These are phyloP conservation scores for Spilogale gracilis DNA, from an alignment of 2,113 vertebrate species.

Conservation along the genomic window DNA sequence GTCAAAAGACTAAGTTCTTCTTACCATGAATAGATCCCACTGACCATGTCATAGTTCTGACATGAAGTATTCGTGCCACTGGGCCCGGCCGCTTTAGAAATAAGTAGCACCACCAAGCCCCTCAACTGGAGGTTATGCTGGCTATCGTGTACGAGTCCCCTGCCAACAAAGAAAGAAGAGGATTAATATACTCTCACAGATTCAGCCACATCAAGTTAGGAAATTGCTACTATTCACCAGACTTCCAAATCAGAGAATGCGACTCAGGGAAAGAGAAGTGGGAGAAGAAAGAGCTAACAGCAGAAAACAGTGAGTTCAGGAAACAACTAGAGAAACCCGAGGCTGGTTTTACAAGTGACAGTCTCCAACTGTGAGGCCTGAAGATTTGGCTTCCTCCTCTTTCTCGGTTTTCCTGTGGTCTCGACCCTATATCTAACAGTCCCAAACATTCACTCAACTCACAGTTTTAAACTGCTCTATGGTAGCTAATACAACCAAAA, in stretches of 20 bases:
- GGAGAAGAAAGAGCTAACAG: background rate
- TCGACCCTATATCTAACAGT: background rate
- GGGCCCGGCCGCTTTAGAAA: slow-evolving; percentile 97
- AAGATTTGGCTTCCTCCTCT: background rate
- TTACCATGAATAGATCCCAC: slow-evolving; percentile 98
- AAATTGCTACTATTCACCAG: background rate
- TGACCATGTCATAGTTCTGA: slow-evolving; percentile 93
- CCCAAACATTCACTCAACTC: background rate
- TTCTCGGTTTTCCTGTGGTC: background rate
- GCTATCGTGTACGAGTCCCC: slow-evolving; percentile 95
- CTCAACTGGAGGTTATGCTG: slow-evolving; percentile 95
- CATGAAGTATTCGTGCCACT: slow-evolving; percentile 83
- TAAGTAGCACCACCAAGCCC: slow-evolving; percentile 94
- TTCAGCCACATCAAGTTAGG: background rate
- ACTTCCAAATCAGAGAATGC: background rate
- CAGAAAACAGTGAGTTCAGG: background rate
- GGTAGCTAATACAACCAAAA: background rate
- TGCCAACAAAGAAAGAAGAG: slow-evolving; percentile 81
- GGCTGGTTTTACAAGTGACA: background rate
- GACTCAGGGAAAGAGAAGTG: background rate
- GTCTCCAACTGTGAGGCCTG: background rate
- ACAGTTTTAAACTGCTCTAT: background rate
- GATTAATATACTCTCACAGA: background rate
- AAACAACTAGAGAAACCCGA: background rate
- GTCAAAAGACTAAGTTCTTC: slow-evolving; percentile 58